Conservation (phyloP, 2,113 vertebrate species). For the Microtus richardsoni region DNA sequence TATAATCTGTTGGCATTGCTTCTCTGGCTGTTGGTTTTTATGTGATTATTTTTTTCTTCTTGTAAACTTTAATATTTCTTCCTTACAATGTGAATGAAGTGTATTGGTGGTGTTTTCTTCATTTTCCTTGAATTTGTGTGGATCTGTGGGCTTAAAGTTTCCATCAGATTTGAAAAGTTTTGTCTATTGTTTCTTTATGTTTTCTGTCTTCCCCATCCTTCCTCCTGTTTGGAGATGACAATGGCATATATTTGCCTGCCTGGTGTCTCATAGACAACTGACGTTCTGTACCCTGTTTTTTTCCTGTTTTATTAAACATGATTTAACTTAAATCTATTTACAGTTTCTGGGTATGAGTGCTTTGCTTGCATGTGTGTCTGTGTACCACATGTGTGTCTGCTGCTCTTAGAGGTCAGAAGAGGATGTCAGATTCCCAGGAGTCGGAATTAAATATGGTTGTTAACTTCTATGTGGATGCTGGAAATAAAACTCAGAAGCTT, state of each 20-base stretch:
- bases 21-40: neutral
- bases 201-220: neutral
- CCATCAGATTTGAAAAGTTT: conserved; percentile 28
- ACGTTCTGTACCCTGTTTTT: neutral
- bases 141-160: neutral
- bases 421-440: neutral
- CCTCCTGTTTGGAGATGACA: conserved; percentile 30
- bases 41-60: neutral
- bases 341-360: neutral
- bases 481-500: neutral
- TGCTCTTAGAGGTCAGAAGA: neutral
- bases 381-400: neutral
- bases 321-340: neutral
- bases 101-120: neutral
- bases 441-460: neutral
- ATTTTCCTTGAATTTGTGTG: neutral
- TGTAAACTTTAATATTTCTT: conserved; percentile 24
- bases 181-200: conserved; percentile 14
- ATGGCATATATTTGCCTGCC: neutral
- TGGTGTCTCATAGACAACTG: conserved; percentile 33
- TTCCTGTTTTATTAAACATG: neutral
- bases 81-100: neutral
- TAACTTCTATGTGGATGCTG: no score
- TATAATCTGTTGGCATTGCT: neutral
- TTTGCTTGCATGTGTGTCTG: neutral